Evolutionary conservation across 2,797 vertebrate genomes (phyloP), one percentile per base, ranked within the genome.

Genomic region (Lerista edwardsae): DNA sequence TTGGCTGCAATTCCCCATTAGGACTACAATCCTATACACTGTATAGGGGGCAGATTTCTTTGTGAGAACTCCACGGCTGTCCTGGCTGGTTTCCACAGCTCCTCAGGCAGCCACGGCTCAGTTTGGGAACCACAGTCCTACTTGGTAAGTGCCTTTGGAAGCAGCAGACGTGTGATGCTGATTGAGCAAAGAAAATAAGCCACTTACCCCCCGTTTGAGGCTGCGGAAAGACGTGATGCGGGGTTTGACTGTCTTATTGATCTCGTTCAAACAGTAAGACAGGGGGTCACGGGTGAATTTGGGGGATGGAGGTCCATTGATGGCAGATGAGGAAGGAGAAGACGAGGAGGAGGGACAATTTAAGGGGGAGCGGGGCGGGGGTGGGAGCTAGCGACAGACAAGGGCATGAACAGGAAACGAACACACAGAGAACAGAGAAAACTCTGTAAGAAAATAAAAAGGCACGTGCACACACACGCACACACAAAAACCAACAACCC

Each of bases 171-270:
- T 6, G 11, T 11, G 65, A 77, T 29, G 74, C 55, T 68, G 64
- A 71, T 75, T 76, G 51, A 81, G 55, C 39, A 75, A 81, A 81
- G 51, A 71, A 64, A 86, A 75, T 14, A 2, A n/a, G 69, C 84
- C 84, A 98, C 98, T 98, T 97, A 98, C 98, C 98, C 96, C 97
- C 97, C 97, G 96, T 95, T 96, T 96, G 91, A 97, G 96, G 86
- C 96, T 98, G 97, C 97, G 96, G 97, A 98, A 97, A 94, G 98
- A 98, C 86, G 97, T 97, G 95, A 98, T 97, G 97, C 98, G 96
- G 92, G 98, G 98, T 97, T 98, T 98, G 97, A 98, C 98, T 94
- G 97, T 98, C 97, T 97, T 98, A 98, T 98, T 98, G 97, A 98
- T 97, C 97, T 98, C 98, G 94, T 97, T 98, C 97, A 98, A 97